Base-by-base conservation (phyloP, 2,888 invertebrate genomes). In the Sphaerophoria rueppellii region DNA sequence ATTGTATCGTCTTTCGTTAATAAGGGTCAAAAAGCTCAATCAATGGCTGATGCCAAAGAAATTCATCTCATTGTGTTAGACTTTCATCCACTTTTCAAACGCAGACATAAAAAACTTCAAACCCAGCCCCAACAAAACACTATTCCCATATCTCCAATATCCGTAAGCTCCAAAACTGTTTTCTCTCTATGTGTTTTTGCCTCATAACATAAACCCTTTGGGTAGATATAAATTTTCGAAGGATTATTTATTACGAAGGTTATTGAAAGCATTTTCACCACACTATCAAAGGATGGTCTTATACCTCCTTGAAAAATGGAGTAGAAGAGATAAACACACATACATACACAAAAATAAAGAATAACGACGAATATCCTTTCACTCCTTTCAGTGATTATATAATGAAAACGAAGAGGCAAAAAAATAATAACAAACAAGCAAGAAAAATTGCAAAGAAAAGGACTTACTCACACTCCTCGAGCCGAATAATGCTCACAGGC, bases 11-110 rank as follows among this genome's bases (percentile, higher is more conserved):
- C 50, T 32, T 58, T 79, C 85, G 61, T 81, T 73, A 85, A 73
- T 85, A 70, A 70, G 69, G 85, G 78, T 85, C 75, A 85, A 80
- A 72, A 76, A 76, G 80, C 75, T 73, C 81, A 77, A 83, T 85
- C 76, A 77, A 75, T 69, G 69, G 72, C 6, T 43, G 43, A 65
- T 65, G 40, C 73, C 69, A 58, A 76, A 76, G 69, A 57, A 85
- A 77, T 80, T 72, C 63, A 70, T 81, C 76, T 81, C 76, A 76
- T 81, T 85, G 80, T 85, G 63, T 43, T 60, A 76, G 46, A 72
- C 50, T 69, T 77, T 78, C 63, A 73, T 81, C 73, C 60, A 61
- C 48, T 63, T 70, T 85, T 76, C 70, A 70, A 76, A 81, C 57
- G 46, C 55, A 57, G 63, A 58, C 80, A 83, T 63, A 34, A 16